A percentile compares a stretch with the other conserved stretches of the same genome.
phyloP scores from a whole-genome alignment of 2,797 vertebrate species.

The Macrochelys suwanniensis region DNA sequence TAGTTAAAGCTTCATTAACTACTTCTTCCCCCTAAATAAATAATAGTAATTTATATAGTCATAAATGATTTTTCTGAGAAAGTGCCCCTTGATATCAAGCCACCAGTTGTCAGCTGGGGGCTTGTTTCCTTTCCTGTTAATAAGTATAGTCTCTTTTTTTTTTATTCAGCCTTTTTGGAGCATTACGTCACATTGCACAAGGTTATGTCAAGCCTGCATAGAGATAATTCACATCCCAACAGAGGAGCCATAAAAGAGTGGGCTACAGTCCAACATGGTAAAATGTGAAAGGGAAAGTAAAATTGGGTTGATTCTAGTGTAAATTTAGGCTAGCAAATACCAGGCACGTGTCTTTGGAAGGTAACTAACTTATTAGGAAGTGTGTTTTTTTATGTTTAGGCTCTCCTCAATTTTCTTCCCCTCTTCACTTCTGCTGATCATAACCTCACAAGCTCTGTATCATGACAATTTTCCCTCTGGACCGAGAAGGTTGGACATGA shows the following conservation, averaged over 20 bases:
- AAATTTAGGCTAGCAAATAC: neutral
- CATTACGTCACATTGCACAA: conserved; percentile 47
- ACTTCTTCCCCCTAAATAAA: conserved; percentile 65
- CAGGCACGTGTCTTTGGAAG: neutral
- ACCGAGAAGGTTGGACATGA: fast-evolving
- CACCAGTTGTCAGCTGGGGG: conserved; percentile 65
- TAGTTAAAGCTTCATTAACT: conserved; percentile 56
- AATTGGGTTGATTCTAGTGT: conserved; percentile 38
- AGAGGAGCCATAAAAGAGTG: conserved; percentile 44
- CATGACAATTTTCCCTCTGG: neutral
- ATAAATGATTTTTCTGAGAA: conserved; percentile 51
- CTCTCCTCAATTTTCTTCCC: neutral
- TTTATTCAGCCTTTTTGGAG: conserved; percentile 31
- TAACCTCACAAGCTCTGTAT: conserved; percentile 32
- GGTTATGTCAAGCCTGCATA: conserved; percentile 63
- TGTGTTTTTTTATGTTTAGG: neutral
- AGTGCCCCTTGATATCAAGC: conserved; percentile 60
- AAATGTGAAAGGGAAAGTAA: conserved; percentile 71
- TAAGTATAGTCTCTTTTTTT: conserved; percentile 17
- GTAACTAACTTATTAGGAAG: neutral
- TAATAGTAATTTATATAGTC: conserved; percentile 60
- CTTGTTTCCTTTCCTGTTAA: conserved; percentile 69
- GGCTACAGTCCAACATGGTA: conserved; percentile 52
- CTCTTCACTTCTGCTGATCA: neutral
- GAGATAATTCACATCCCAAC: conserved; percentile 73